These are phyloP conservation scores for Orbicella faveolata DNA, from an alignment of 64 coral and sea anemone genomes.

Conservation along the genomic window DNA sequence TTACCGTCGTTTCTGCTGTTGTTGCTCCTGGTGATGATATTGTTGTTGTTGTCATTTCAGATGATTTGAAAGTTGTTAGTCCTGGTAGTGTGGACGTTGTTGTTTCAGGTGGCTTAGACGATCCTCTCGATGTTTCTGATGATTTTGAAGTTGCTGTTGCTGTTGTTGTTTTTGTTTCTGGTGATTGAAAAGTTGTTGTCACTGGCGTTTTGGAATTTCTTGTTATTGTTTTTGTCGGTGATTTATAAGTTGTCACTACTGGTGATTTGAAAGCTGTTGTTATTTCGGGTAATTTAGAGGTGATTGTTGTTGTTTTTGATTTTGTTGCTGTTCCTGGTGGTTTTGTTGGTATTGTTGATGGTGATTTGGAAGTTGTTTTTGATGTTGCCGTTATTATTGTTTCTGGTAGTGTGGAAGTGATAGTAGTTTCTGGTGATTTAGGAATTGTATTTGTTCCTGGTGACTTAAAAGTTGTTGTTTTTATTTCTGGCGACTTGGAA, in stretches of 20 bases:
- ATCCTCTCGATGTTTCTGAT: too few species aligned
- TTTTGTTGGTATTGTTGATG: background rate
- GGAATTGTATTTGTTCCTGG: background rate
- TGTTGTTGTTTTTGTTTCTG: background rate
- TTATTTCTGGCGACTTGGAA: background rate
- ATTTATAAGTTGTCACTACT: too few species aligned
- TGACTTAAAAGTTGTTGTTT: too few species aligned
- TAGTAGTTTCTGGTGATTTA: background rate
- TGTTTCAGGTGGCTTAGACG: background rate
- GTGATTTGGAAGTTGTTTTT: background rate
- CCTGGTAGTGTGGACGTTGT: background rate
- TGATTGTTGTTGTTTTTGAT: background rate
- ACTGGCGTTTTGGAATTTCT: background rate
- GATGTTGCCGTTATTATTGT: background rate
- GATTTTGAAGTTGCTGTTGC: too few species aligned
- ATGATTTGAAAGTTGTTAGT: background rate
- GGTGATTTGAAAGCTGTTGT: background rate
- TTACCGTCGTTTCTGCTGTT: background rate
- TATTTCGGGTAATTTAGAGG: background rate
- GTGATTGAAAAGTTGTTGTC: background rate
- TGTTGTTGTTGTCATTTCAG: background rate
- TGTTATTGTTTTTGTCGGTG: background rate
- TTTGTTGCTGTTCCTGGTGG: background rate
- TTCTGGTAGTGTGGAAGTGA: conserved; percentile 25
- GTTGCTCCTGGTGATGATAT: background rate